Percentiles rank a stretch among this genome's conserved stretches.
These are phyloP conservation scores for Saturnia japonica DNA, from an alignment of 2,888 invertebrate species.

Conservation along the genomic window DNA sequence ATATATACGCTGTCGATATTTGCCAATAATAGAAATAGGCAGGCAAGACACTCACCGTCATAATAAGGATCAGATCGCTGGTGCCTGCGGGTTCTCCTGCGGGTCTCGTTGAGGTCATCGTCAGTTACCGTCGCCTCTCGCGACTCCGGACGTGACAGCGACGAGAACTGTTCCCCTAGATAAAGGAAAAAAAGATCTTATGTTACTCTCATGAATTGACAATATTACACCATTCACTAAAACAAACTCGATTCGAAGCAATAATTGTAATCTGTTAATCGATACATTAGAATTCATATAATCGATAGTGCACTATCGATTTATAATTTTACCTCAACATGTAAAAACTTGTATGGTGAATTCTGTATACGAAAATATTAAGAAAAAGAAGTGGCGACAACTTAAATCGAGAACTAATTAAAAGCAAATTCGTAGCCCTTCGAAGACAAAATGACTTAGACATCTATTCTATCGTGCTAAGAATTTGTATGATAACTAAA, in stretches of 20 bases:
- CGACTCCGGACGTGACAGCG: slow-evolving; percentile 63
- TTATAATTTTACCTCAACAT: not conserved
- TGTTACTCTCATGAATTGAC: not conserved
- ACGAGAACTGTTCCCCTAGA: slow-evolving; percentile 58
- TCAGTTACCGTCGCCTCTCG: slow-evolving; percentile 65
- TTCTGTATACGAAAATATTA: not conserved
- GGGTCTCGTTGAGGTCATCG: slow-evolving; percentile 49
- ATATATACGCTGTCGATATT: too few species aligned
- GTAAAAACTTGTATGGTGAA: not conserved
- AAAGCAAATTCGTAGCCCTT: not conserved
- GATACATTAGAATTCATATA: not conserved
- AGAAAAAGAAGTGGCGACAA: not conserved
- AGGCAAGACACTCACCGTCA: slow-evolving; percentile 42
- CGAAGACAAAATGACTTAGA: too few species aligned
- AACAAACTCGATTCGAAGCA: not conserved
- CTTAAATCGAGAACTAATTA: not conserved
- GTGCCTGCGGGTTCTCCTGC: slow-evolving; percentile 39
- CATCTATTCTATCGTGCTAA: not conserved
- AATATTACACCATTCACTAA: not conserved
- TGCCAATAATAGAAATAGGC: not conserved
- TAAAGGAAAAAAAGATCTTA: not conserved
- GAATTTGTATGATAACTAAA: too few species aligned
- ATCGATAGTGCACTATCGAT: not conserved
- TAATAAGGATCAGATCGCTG: slow-evolving; percentile 52
- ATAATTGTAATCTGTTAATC: not conserved